Percentiles rank a stretch among this genome's conserved stretches.
Evolutionary conservation across 2,888 invertebrate genomes (phyloP).

Genomic region (Parasteatoda lunata): DNA sequence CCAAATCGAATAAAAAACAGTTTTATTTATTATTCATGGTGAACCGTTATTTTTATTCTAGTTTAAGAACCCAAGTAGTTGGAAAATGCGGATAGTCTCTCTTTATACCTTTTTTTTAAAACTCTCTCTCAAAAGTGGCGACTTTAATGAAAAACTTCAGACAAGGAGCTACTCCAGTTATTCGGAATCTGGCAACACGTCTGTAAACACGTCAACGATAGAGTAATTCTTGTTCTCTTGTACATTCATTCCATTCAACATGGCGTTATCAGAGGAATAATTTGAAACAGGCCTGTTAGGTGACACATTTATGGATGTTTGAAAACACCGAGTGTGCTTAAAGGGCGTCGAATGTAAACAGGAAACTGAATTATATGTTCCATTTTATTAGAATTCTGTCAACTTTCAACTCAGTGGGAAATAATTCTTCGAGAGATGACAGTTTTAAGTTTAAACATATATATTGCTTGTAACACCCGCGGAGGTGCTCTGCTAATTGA

Average conservation of each 20-base stretch:
- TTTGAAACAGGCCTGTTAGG: constrained; percentile 29
- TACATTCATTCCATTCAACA: constrained; percentile 9
- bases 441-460: background rate
- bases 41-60: background rate
- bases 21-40: constrained; percentile 37
- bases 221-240: constrained; percentile 10
- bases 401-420: background rate
- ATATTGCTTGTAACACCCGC: too few species aligned
- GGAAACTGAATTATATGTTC: constrained; percentile 9
- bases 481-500: too few species aligned
- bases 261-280: constrained; percentile 36
- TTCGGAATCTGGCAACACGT: constrained; percentile 38
- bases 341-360: constrained; percentile 20
- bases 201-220: constrained; percentile 46
- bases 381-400: background rate
- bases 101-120: background rate
- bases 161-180: constrained; percentile 28
- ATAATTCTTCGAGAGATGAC: background rate
- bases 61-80: constrained; percentile 12
- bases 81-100: constrained; percentile 42
- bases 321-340: constrained; percentile 13
- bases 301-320: constrained; percentile 50
- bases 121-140: background rate
- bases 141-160: constrained; percentile 37
- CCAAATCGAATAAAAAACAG: background rate